Conservation (phyloP, 2,113 vertebrate genomes). For the Charina bottae region DNA sequence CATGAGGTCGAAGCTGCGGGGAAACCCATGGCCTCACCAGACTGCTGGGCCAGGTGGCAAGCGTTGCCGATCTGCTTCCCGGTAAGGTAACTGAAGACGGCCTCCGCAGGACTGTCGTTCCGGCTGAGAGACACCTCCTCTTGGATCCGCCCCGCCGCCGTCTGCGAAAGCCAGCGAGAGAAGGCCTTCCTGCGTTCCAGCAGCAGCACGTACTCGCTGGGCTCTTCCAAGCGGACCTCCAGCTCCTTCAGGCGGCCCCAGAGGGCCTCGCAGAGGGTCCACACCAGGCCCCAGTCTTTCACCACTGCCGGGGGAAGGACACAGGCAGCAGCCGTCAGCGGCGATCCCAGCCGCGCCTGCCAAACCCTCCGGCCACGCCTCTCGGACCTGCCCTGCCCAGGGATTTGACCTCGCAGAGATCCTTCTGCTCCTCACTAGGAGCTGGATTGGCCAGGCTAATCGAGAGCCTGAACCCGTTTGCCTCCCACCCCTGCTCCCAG, state of each 20-base stretch:
- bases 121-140: slow-evolving; percentile 78
- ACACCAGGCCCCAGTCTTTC: slow-evolving; percentile 86
- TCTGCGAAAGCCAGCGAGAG: slow-evolving; percentile 85
- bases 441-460: background rate
- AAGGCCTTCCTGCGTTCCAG: slow-evolving; percentile 86
- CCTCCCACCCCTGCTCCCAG: no score
- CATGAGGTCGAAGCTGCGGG: fast-evolving
- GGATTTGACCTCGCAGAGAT: background rate
- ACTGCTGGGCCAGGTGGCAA: slow-evolving; percentile 88
- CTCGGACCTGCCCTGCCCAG: background rate
- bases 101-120: slow-evolving; percentile 74
- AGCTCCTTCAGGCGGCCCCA: slow-evolving; percentile 85
- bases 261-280: slow-evolving; percentile 89
- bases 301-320: slow-evolving; percentile 69
- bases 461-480: background rate
- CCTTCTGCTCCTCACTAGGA: background rate
- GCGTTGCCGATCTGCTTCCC: slow-evolving; percentile 88
- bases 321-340: background rate
- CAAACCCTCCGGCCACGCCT: no score
- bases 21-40: slow-evolving; percentile 71
- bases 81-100: slow-evolving; percentile 93
- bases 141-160: slow-evolving; percentile 78
- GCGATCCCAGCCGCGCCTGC: no score
- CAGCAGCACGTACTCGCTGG: slow-evolving; percentile 76
- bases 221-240: slow-evolving; percentile 72